Evolutionary conservation across 2,888 invertebrate genomes (phyloP).

Genomic region (Buathra laborator): DNA sequence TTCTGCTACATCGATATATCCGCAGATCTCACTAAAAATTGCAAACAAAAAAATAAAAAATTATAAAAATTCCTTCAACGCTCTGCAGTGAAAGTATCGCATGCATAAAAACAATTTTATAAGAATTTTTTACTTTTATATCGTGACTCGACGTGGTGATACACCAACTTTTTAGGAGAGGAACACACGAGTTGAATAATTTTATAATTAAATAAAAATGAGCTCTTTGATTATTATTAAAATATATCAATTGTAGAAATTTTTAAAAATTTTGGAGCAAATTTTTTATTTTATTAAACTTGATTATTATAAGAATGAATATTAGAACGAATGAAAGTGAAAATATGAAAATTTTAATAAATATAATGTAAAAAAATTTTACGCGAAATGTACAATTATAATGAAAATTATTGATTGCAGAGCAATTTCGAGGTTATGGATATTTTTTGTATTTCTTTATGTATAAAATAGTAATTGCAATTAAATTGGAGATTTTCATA

Average conservation of each 20-base stretch:
- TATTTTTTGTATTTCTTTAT: neutral
- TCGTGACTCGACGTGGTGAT: no score
- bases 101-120: neutral
- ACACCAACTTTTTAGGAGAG: no score
- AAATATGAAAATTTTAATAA: neutral
- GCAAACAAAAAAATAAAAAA: neutral
- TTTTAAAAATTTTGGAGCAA: no score
- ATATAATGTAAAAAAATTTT: neutral
- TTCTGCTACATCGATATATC: slow-evolving; percentile 3
- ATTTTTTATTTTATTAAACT: no score
- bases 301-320: no score
- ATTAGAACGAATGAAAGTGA: neutral
- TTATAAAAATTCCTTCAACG: neutral
- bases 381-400: neutral
- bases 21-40: slow-evolving; percentile 35
- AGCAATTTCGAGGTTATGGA: neutral
- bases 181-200: no score
- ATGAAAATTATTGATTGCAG: neutral
- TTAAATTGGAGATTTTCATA: neutral
- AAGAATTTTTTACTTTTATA: neutral
- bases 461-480: neutral
- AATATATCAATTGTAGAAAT: no score
- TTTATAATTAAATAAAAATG: no score
- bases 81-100: neutral
- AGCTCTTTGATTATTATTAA: no score